Conservation (phyloP, 2,113 vertebrate species). For the Stegastes partitus region DNA sequence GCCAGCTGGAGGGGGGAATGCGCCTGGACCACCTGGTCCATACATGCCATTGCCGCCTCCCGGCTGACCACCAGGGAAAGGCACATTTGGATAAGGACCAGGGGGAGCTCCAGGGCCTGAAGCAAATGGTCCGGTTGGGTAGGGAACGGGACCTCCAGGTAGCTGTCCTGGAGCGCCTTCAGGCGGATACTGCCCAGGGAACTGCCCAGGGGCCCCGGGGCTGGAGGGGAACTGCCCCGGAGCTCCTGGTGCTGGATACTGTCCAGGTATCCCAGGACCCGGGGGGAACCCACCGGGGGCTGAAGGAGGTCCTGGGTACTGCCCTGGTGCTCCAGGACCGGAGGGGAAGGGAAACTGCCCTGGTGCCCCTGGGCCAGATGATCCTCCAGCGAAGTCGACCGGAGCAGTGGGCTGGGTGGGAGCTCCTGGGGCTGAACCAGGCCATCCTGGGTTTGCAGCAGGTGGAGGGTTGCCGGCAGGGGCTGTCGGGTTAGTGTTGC, state of each 20-base stretch:
- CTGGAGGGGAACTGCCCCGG: conserved; percentile 79
- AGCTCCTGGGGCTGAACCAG: conserved; percentile 82
- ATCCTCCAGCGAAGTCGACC: conserved; percentile 53
- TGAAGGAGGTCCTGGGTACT: conserved; percentile 78
- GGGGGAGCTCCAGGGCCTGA: conserved; percentile 83
- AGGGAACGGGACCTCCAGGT: conserved; percentile 80
- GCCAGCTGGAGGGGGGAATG: conserved; percentile 74
- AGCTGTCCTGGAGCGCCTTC: conserved; percentile 82
- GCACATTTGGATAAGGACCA: conserved; percentile 81
- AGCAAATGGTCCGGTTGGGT: conserved; percentile 80
- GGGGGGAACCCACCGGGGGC: conserved; percentile 78
- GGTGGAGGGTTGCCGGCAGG: conserved; percentile 62
- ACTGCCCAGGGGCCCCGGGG: conserved; percentile 82
- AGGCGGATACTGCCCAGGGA: conserved; percentile 81
- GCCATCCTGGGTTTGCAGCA: conserved; percentile 82
- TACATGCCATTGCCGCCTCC: conserved; percentile 80
- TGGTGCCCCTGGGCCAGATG: conserved; percentile 80
- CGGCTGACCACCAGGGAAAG: conserved; percentile 76
- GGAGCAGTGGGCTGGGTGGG: conserved; percentile 81
- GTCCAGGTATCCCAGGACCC: conserved; percentile 77
- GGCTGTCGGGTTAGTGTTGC: conserved; percentile 76
- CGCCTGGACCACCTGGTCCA: conserved; percentile 81
- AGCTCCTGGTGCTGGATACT: conserved; percentile 80
- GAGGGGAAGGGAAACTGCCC: conserved; percentile 77
- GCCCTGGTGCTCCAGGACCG: conserved; percentile 81